Conservation (phyloP, 2,797 vertebrate genomes). For the Thamnophis elegans region DNA sequence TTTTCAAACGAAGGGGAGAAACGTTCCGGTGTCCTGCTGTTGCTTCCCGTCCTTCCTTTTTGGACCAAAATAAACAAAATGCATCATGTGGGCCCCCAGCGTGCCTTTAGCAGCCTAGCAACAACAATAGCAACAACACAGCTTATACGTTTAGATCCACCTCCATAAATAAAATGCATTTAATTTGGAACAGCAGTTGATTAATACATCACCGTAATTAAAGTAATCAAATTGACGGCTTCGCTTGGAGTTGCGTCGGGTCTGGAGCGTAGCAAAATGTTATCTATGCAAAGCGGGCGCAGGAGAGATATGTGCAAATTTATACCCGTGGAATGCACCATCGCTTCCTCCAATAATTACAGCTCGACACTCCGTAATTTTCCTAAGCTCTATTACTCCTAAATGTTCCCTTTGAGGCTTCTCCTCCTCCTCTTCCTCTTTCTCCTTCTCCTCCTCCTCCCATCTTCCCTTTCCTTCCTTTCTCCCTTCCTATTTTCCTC, state of each 20-base stretch:
- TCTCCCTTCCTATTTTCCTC: too few relatives aligned
- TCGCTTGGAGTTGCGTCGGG: neutral
- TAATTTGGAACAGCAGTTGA: neutral
- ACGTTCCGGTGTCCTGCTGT: neutral
- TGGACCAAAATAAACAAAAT: neutral
- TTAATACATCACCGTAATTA: slow-evolving; percentile 7
- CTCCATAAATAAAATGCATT: neutral
- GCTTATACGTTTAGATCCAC: neutral
- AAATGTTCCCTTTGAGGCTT: neutral
- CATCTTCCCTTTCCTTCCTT: neutral
- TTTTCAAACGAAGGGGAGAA: neutral
- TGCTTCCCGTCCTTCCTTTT: neutral
- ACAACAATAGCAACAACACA: neutral
- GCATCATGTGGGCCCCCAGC: neutral
- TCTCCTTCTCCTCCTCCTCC: neutral
- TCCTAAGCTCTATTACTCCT: neutral
- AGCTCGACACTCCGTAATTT: neutral
- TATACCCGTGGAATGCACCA: neutral
- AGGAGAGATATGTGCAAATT: neutral
- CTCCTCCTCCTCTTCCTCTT: neutral
- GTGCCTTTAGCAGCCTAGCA: slow-evolving; percentile 6
- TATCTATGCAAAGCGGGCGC: neutral
- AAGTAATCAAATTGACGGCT: neutral
- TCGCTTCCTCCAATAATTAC: neutral
- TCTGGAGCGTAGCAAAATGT: neutral